Conservation (phyloP, 2,888 invertebrate genomes). For the Linnaemya vulpina region DNA sequence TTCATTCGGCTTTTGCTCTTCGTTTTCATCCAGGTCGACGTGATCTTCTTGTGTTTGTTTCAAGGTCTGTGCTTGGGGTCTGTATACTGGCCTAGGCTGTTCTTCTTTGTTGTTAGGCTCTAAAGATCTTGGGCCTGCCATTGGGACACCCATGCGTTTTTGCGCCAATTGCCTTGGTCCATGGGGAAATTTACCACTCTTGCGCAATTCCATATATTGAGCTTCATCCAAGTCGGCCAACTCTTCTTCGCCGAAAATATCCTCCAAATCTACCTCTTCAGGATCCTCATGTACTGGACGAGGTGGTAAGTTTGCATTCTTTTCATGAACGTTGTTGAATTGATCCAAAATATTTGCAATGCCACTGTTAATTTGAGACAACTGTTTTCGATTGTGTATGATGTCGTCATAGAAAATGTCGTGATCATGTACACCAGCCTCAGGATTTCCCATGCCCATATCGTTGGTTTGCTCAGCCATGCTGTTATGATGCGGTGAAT, state of each 20-base stretch:
- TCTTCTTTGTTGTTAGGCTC: slow-evolving; percentile 79
- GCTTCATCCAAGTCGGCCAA: slow-evolving; percentile 80
- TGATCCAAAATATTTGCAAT: slow-evolving; percentile 80
- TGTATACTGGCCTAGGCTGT: slow-evolving; percentile 79
- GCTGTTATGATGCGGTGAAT: slow-evolving; percentile 35
- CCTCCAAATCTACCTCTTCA: slow-evolving; percentile 81
- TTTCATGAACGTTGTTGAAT: slow-evolving; percentile 78
- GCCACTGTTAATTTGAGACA: slow-evolving; percentile 80
- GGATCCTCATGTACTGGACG: slow-evolving; percentile 83
- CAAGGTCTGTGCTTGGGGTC: slow-evolving; percentile 77
- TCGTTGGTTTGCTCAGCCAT: slow-evolving; percentile 55
- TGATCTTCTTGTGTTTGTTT: slow-evolving; percentile 76
- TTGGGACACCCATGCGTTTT: slow-evolving; percentile 84
- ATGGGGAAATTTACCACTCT: slow-evolving; percentile 88
- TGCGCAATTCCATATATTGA: slow-evolving; percentile 82
- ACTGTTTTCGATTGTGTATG: slow-evolving; percentile 85
- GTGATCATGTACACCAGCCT: slow-evolving; percentile 79
- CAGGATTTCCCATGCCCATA: slow-evolving; percentile 65
- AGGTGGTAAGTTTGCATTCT: slow-evolving; percentile 79
- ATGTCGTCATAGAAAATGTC: slow-evolving; percentile 86
- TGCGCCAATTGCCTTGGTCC: slow-evolving; percentile 87
- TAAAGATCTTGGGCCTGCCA: slow-evolving; percentile 84
- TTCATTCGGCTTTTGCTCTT: slow-evolving; percentile 52
- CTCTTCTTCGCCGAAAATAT: slow-evolving; percentile 80
- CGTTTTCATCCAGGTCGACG: slow-evolving; percentile 75